A percentile compares a stretch with the other conserved stretches of the same genome.
Conservation (phyloP, 2,888 invertebrate species). For the Lithophane ornitopus region DNA sequence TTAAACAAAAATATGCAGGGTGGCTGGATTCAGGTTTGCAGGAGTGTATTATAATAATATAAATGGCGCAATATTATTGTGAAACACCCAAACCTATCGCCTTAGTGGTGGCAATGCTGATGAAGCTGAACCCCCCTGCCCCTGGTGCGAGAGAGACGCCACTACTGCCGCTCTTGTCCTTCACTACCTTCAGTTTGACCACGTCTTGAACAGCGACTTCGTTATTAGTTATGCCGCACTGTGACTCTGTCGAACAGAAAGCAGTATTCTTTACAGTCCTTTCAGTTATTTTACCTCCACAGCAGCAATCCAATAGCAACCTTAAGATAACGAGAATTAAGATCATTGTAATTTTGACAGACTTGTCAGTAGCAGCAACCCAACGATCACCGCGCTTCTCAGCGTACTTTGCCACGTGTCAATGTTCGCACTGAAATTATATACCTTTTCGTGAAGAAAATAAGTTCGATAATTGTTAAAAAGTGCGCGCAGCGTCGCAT, state of each 20-base stretch:
- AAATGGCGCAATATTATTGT: not conserved
- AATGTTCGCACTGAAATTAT: no score
- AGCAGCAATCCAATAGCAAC: not conserved
- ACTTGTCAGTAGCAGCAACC: not conserved
- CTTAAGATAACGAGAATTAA: not conserved
- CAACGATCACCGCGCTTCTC: not conserved
- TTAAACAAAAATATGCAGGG: no score
- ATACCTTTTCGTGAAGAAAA: no score
- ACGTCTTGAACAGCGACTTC: not conserved
- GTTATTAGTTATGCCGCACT: conserved; percentile 20
- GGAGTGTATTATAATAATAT: not conserved
- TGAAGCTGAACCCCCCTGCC: not conserved
- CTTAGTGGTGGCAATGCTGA: not conserved
- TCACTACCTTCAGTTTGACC: conserved; percentile 7
- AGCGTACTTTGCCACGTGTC: no score
- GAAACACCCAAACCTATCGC: conserved; percentile 28
- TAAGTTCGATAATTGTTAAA: no score
- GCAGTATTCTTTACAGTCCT: not conserved
- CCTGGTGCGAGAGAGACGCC: not conserved
- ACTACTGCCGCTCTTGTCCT: not conserved
- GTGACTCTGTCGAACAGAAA: conserved; percentile 37
- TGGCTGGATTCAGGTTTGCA: not conserved
- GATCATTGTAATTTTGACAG: not conserved
- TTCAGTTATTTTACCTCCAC: not conserved
- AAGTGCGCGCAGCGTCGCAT: no score